A percentile compares a stretch with the other conserved stretches of the same genome.
phyloP scores from a whole-genome alignment of 2,797 vertebrate species.

The Fundulus diaphanus region DNA sequence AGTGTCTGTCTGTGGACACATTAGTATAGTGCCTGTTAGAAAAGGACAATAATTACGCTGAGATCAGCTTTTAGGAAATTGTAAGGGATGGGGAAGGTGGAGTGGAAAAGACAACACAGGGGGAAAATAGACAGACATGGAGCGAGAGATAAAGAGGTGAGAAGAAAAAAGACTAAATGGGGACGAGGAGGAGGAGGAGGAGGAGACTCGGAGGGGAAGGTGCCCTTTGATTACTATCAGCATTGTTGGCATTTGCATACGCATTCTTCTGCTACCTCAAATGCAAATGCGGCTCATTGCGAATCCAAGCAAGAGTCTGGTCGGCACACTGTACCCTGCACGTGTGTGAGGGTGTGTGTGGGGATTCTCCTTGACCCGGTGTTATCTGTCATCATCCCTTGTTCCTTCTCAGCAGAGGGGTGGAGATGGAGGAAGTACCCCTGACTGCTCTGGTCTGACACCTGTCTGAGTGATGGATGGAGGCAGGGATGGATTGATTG shows the following conservation, averaged over 20 bases:
- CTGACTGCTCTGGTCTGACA: constrained; percentile 65
- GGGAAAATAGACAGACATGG: constrained; percentile 49
- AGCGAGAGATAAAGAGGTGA: constrained; percentile 46
- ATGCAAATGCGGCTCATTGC: constrained; percentile 86
- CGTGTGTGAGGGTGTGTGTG: constrained; percentile 15
- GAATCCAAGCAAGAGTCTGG: constrained; percentile 63
- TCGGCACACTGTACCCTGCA: constrained; percentile 58
- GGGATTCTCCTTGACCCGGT: constrained; percentile 69
- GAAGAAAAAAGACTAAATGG: constrained; percentile 37
- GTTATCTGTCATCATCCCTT: constrained; percentile 76
- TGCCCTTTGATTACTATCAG: constrained; percentile 87
- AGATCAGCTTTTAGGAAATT: constrained; percentile 49
- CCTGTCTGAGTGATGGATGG: constrained; percentile 71
- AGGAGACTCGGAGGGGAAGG: constrained; percentile 56
- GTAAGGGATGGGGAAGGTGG: constrained; percentile 40
- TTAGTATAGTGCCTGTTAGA: constrained; percentile 30
- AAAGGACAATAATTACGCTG: constrained; percentile 32
- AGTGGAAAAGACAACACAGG: constrained; percentile 35
- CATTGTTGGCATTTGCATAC: constrained; percentile 89
- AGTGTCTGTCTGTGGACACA: neutral
- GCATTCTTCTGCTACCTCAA: constrained; percentile 83
- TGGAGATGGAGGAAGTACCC: constrained; percentile 68
- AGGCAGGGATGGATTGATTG: constrained; percentile 60
- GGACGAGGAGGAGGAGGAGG: constrained; percentile 38
- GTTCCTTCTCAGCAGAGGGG: constrained; percentile 63